Conservation (phyloP, 2,888 invertebrate species). For the Andrena hattorfiana region DNA sequence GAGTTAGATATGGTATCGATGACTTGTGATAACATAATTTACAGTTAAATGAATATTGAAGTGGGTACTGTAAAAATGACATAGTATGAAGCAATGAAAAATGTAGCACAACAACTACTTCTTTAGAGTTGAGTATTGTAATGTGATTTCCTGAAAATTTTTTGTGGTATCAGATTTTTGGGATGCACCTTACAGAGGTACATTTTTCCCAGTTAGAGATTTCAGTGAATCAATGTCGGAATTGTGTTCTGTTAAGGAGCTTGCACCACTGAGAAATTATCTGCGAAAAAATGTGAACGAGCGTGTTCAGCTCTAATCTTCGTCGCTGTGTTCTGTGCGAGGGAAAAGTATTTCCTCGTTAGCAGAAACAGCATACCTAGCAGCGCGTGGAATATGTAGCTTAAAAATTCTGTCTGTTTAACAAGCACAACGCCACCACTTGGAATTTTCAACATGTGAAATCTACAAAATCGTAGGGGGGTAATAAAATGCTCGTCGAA, state of each 20-base stretch:
- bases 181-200: too few species aligned
- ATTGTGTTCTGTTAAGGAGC: neutral
- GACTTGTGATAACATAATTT: too few species aligned
- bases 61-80: too few species aligned
- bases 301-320: conserved; percentile 8
- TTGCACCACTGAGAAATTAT: neutral
- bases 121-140: too few species aligned
- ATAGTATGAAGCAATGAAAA: too few species aligned
- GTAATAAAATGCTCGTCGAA: conserved; percentile 2
- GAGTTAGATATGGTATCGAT: too few species aligned
- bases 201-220: neutral
- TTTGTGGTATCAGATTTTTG: neutral
- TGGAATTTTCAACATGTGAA: neutral
- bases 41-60: too few species aligned
- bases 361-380: neutral
- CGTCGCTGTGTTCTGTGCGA: neutral
- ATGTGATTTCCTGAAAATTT: neutral
- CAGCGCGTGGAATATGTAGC: neutral
- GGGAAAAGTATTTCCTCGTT: neutral
- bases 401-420: conserved; percentile 12
- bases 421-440: neutral
- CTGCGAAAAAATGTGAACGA: neutral
- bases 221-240: neutral
- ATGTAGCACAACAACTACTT: too few species aligned
- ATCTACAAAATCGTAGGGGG: neutral